Conservation (phyloP, 2,888 invertebrate genomes). For the Antheraea assamensis region DNA sequence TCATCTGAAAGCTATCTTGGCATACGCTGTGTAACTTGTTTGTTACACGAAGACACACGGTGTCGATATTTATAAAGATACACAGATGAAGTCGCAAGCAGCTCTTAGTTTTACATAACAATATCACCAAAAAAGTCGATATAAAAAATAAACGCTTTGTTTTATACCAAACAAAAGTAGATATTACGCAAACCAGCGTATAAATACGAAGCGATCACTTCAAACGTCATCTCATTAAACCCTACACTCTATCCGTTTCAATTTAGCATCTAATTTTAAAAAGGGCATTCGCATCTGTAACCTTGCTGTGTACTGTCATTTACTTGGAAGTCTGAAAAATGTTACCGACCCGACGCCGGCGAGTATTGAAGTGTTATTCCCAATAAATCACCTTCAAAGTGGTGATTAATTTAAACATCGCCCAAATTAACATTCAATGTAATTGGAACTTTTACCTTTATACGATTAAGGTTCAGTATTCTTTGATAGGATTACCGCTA, state of each 20-base stretch:
- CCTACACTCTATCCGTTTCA: neutral
- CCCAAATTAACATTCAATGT: constrained; percentile 28
- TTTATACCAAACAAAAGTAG: neutral
- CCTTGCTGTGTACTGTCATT: neutral
- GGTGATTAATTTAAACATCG: constrained; percentile 60
- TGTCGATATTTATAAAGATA: too few relatives aligned
- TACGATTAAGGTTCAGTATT: neutral
- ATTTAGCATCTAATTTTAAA: neutral
- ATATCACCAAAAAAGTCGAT: neutral
- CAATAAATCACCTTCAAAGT: constrained; percentile 61
- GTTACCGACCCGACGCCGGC: constrained; percentile 38
- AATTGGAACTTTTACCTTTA: neutral
- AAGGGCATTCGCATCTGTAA: neutral
- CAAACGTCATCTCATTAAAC: neutral
- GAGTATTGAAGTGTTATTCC: constrained; percentile 57
- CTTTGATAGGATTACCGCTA: neutral
- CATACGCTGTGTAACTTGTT: too few relatives aligned
- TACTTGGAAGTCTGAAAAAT: constrained; percentile 6
- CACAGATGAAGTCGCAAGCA: too few relatives aligned
- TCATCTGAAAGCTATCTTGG: too few relatives aligned
- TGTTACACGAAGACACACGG: too few relatives aligned
- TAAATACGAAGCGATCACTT: neutral
- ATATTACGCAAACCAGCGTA: neutral
- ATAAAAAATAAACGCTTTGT: neutral
- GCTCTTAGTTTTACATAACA: neutral